A percentile compares a stretch with the other conserved stretches of the same genome.
Conservation (phyloP, 2,888 invertebrate species). For the Philonicus albiceps region DNA sequence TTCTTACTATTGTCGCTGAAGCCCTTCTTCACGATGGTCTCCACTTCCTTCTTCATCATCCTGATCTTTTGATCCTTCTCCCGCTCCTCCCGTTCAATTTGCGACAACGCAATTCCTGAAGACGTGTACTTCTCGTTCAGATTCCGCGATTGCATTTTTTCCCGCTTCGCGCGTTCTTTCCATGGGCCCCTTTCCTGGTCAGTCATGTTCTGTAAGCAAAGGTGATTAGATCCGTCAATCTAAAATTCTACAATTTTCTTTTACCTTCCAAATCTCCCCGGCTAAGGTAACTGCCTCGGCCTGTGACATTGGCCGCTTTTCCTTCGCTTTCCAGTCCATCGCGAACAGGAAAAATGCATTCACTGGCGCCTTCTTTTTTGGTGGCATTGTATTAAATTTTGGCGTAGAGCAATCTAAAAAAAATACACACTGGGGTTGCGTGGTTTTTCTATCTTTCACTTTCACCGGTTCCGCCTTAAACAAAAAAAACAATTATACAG, state of each 20-base stretch:
- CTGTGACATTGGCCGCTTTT: not conserved
- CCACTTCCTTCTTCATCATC: conserved; percentile 56
- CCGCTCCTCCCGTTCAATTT: conserved; percentile 51
- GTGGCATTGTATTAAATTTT: not conserved
- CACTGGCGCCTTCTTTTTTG: not conserved
- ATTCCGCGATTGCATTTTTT: conserved; percentile 26
- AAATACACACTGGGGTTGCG: not conserved
- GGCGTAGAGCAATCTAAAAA: not conserved
- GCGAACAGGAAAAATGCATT: conserved; percentile 33
- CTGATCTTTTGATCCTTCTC: conserved; percentile 50
- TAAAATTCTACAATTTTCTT: too few relatives aligned
- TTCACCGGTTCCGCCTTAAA: not conserved
- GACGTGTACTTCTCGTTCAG: conserved; percentile 53
- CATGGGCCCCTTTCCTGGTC: conserved; percentile 54
- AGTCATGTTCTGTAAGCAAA: conserved; percentile 50
- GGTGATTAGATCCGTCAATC: not conserved
- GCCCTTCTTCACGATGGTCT: conserved; percentile 53
- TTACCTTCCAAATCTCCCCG: conserved; percentile 56
- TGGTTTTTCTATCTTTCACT: too few relatives aligned
- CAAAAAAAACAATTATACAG: not conserved
- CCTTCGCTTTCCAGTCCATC: not conserved
- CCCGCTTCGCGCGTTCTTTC: conserved; percentile 53
- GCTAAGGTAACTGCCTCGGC: conserved; percentile 30
- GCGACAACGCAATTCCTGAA: conserved; percentile 53
- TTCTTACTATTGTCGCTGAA: conserved; percentile 53